Conservation (phyloP, 2,113 vertebrate genomes). For the Chauna torquata region DNA sequence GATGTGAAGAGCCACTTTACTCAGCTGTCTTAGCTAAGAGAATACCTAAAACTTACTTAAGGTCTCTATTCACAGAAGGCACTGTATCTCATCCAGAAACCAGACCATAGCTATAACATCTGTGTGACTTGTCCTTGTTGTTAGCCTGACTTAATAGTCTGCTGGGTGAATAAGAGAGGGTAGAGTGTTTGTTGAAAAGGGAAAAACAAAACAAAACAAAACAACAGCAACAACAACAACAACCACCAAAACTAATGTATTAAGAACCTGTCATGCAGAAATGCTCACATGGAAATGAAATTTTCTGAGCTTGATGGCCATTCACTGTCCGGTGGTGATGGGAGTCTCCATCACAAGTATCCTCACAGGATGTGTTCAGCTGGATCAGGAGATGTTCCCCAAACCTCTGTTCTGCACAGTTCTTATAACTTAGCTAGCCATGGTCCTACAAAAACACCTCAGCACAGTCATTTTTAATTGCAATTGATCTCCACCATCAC, state of each 20-base stretch:
- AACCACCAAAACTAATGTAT: too few relatives aligned
- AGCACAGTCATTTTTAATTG: neutral
- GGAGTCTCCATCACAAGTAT: neutral
- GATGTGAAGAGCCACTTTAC: neutral
- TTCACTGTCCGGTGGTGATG: neutral
- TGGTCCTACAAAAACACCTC: neutral
- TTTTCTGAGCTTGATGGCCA: neutral
- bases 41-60: neutral
- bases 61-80: neutral
- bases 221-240: too few relatives aligned
- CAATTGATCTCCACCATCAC: neutral
- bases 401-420: neutral
- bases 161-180: neutral
- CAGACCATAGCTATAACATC: neutral
- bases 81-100: neutral
- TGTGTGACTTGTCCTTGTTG: neutral
- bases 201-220: accelerated
- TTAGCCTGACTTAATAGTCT: neutral
- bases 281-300: neutral
- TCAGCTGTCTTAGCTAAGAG: neutral
- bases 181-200: neutral
- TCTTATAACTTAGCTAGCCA: neutral
- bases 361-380: neutral
- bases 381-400: neutral
- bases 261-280: neutral